phyloP scores from a whole-genome alignment of 2,113 vertebrate species.

The Grammomys dolichurus region DNA sequence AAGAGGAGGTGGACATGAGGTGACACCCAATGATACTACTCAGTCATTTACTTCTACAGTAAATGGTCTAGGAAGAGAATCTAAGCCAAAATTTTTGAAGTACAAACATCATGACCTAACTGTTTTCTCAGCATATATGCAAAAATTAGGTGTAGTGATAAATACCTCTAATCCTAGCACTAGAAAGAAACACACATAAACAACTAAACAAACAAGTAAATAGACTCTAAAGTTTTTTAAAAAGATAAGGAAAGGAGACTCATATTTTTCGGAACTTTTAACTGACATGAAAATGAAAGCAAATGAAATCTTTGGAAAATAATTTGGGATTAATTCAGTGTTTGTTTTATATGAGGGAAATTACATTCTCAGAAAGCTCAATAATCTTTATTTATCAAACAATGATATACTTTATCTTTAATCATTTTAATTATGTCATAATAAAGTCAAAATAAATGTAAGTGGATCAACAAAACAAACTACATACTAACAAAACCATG shows the following conservation, averaged over 20 bases:
- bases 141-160: too few species aligned
- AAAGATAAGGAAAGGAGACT: neutral
- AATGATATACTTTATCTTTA: neutral
- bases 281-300: neutral
- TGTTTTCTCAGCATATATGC: neutral
- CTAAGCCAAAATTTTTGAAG: neutral
- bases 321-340: slow-evolving; percentile 47
- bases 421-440: slow-evolving; percentile 44
- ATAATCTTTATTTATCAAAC: slow-evolving; percentile 29
- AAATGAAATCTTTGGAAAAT: neutral
- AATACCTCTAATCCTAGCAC: neutral
- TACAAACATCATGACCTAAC: neutral
- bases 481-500: slow-evolving; percentile 42
- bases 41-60: neutral
- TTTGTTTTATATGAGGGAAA: neutral
- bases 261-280: slow-evolving; percentile 17
- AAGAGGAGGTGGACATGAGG: too few species aligned
- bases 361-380: neutral
- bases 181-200: neutral
- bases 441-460: slow-evolving; percentile 60
- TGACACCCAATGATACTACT: neutral
- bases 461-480: slow-evolving; percentile 30
- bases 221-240: neutral
- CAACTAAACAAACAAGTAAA: neutral
- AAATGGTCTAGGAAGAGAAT: neutral